Percentiles rank a stretch among this genome's conserved stretches.
Conservation (phyloP, 2,797 vertebrate species). For the Fistularia commersonii region DNA sequence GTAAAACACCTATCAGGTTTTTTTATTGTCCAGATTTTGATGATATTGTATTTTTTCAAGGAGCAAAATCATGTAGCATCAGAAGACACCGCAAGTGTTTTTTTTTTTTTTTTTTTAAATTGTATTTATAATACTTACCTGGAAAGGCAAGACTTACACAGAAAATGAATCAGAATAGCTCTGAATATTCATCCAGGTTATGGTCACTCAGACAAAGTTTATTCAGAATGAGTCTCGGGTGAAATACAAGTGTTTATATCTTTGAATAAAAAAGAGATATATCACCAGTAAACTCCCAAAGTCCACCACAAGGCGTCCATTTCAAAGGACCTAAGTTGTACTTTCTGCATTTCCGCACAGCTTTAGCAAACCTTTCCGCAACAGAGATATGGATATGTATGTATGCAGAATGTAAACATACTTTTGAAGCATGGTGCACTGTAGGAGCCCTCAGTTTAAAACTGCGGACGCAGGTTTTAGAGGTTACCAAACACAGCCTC, state of each 20-base stretch:
- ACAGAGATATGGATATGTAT: conserved; percentile 3
- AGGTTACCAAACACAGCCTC: conserved; percentile 13
- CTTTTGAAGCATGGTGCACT: conserved; percentile 10
- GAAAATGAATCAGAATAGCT: background rate
- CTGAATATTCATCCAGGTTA: conserved; percentile 1
- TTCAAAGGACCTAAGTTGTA: conserved; percentile 13
- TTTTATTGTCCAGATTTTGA: too few relatives aligned
- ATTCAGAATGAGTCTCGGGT: conserved; percentile 53
- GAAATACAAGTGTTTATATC: conserved; percentile 39
- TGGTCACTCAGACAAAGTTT: conserved; percentile 45
- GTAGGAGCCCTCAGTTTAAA: conserved; percentile 6
- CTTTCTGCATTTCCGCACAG: conserved; percentile 2
- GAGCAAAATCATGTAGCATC: too few relatives aligned
- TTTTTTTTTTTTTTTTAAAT: too few relatives aligned
- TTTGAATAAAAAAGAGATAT: conserved; percentile 42
- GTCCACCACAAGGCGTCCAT: conserved; percentile 36
- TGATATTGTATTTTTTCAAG: too few relatives aligned
- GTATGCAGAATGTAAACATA: conserved; percentile 22
- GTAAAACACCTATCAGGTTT: too few relatives aligned
- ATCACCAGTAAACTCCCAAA: conserved; percentile 41
- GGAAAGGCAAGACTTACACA: too few relatives aligned
- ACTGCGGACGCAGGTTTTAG: conserved; percentile 15
- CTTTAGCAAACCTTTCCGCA: conserved; percentile 5
- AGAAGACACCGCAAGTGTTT: too few relatives aligned
- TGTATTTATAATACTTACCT: too few relatives aligned